Evolutionary conservation across 2,797 vertebrate genomes (phyloP).

Genomic region (Scolopax rusticola): DNA sequence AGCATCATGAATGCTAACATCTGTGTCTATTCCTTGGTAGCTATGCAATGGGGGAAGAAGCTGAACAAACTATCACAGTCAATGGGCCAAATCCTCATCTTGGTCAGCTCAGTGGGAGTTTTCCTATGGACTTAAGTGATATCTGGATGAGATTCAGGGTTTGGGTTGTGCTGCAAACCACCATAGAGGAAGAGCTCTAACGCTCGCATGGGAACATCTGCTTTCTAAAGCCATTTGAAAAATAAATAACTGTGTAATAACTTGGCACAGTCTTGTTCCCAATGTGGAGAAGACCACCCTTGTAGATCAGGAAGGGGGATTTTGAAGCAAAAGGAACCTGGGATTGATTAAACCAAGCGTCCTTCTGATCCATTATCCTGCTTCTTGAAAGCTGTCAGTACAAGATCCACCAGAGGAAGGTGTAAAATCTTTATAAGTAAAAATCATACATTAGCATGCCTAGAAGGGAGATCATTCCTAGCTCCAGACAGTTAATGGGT

Average conservation of each 20-base stretch:
- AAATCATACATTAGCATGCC: background rate
- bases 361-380: background rate
- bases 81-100: background rate
- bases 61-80: background rate
- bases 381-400: background rate
- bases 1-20: background rate
- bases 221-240: conserved; percentile 21
- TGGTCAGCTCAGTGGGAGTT: background rate
- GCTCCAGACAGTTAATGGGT: background rate
- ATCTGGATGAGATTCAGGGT: background rate
- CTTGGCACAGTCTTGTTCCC: conserved; percentile 24
- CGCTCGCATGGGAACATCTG: conserved; percentile 4
- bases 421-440: background rate
- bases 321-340: background rate
- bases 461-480: background rate
- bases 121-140: background rate
- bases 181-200: background rate
- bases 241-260: conserved; percentile 9
- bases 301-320: background rate
- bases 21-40: background rate
- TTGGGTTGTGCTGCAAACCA: background rate
- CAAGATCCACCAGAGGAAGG: background rate
- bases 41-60: background rate
- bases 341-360: background rate
- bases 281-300: conserved; percentile 42